Base-by-base conservation (phyloP, 1,140 invertebrate species). In the Eupeodes corollae region DNA sequence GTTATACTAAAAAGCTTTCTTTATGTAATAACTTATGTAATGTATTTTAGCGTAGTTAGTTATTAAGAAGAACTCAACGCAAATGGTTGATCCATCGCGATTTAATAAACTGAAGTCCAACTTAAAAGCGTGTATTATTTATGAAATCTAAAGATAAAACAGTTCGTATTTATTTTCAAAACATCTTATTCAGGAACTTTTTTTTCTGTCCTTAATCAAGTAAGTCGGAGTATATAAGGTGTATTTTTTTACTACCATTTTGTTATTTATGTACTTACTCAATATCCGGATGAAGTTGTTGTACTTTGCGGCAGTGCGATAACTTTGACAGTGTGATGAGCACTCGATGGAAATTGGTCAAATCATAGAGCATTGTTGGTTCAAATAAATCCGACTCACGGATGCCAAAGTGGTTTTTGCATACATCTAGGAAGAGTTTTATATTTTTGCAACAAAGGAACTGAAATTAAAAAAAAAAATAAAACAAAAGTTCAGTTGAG, bases 391-490 rank as follows among this genome's bases (percentile, higher is more conserved):
- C 91, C n/a, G 74, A 76, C 49, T 91, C 84, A 10, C 82, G 77
- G 18, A 97, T 69, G 19, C 83, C 82, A 72, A 94, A 96, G 42
- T 77, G 73, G 47, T 79, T 81, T 53, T 83, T 80, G 64, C 91
- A 95, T 6, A 84, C 83, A 42, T 86, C 79, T 13, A 97, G 71
- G 70, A 98, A 98, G 47, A 85, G 77, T 61, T 90, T 82, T 48
- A 97, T 97, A 68, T 98, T 98, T 55, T 92, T 81, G 68, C 92
- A 75, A 66, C 93, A 96, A 43, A 97, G 72, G 70, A 97, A 98
- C 88, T 97, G 74, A 46, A 79, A 78, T 42, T 53, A 49, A 57
- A 52, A 55, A 31, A 19, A 14, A 10, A 21, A 37, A 46, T 35
- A 5, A 37, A 46, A 46, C 5, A 41, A 5, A 35, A 35, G n/a